A percentile compares a stretch with the other conserved stretches of the same genome.
phyloP scores from a whole-genome alignment of 2,888 invertebrate species.

The Drosophila ezoana region DNA sequence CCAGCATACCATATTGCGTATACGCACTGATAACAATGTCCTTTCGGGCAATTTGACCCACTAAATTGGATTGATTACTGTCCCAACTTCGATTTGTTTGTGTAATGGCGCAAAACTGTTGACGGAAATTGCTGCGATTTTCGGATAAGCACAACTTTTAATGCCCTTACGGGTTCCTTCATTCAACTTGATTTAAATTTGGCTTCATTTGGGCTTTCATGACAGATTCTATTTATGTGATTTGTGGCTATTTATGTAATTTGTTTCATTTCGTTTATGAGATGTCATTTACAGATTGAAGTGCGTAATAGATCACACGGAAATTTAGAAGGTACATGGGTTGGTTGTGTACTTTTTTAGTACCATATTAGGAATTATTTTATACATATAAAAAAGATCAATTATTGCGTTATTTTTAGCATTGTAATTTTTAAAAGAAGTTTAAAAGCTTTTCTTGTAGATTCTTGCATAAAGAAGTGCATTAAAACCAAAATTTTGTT shows the following conservation, averaged over 20 bases:
- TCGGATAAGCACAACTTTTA: slow-evolving; percentile 27
- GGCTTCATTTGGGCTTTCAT: not conserved
- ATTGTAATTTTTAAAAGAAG: no score
- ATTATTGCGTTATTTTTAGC: not conserved
- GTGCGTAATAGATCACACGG: not conserved
- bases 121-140: slow-evolving; percentile 23
- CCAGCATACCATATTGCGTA: slow-evolving; percentile 21
- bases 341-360: no score
- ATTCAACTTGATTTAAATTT: slow-evolving; percentile 11
- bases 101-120: slow-evolving; percentile 48
- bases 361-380: not conserved
- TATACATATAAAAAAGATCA: not conserved
- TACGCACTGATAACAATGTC: slow-evolving; percentile 17
- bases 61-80: slow-evolving; percentile 36
- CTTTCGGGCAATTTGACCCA: slow-evolving; percentile 8
- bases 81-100: slow-evolving; percentile 22
- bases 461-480: no score
- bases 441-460: no score
- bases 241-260: not conserved
- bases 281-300: not conserved
- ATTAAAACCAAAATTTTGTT: no score
- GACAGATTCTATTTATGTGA: not conserved
- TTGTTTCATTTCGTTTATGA: not conserved
- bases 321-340: not conserved
- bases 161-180: slow-evolving; percentile 27